phyloP scores from a whole-genome alignment of 2,113 vertebrate species.

The Rhegmatorhina hoffmannsi region DNA sequence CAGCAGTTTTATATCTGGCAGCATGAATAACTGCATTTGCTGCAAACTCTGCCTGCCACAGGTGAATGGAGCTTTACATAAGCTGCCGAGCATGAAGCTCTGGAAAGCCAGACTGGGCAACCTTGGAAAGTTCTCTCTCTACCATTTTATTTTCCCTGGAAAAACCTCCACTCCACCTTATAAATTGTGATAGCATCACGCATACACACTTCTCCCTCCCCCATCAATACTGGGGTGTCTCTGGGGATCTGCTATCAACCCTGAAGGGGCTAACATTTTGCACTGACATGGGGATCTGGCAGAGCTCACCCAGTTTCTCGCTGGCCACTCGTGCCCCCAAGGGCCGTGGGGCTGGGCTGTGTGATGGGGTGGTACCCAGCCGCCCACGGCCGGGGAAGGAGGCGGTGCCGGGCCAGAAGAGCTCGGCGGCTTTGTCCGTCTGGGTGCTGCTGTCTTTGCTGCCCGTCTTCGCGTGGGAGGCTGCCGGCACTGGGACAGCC shows the following conservation, averaged over 20 bases:
- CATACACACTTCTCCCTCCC: neutral
- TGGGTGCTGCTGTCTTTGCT: slow-evolving; percentile 87
- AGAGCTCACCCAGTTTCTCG: slow-evolving; percentile 74
- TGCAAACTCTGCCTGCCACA: neutral
- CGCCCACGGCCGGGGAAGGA: slow-evolving; percentile 74
- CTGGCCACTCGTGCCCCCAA: neutral
- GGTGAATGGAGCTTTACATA: accelerated
- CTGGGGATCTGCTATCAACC: neutral
- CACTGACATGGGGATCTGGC: accelerated
- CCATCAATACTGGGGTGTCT: neutral
- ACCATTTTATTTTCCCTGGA: neutral
- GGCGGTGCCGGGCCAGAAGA: slow-evolving; percentile 71
- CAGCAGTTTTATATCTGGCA: neutral
- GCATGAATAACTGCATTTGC: neutral
- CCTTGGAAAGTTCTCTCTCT: neutral
- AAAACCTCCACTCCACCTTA: neutral
- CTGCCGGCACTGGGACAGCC: neutral
- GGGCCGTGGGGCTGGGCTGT: slow-evolving; percentile 72
- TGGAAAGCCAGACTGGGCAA: neutral
- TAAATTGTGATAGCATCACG: neutral
- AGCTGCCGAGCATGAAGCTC: neutral
- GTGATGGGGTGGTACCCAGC: slow-evolving; percentile 60
- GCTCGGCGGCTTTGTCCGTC: slow-evolving; percentile 77
- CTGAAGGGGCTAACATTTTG: neutral
- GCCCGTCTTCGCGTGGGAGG: slow-evolving; percentile 77